phyloP scores from a whole-genome alignment of 2,797 vertebrate genomes.

The Cyprinella venusta region DNA sequence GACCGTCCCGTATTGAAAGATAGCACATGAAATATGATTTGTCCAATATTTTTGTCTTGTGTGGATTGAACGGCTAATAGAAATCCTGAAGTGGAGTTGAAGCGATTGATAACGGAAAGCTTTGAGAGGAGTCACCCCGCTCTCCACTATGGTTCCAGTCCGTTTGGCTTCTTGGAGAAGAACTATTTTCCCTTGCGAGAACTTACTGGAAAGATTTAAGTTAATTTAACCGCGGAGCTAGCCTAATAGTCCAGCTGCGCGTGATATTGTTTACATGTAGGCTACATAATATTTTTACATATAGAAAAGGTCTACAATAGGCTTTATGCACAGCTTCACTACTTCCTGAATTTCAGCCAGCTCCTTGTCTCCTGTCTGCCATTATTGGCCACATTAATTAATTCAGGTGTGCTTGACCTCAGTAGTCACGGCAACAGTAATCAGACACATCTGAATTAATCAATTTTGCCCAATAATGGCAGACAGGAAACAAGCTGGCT shows the following conservation, averaged over 20 bases:
- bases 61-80: not conserved
- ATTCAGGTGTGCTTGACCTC: too few species aligned
- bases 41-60: not conserved
- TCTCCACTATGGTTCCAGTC: not conserved
- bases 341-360: too few species aligned
- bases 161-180: not conserved
- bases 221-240: not conserved
- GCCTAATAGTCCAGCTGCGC: not conserved
- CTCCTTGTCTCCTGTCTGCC: too few species aligned
- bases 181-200: not conserved
- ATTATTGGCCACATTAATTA: too few species aligned
- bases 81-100: not conserved
- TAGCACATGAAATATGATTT: not conserved
- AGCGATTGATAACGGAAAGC: not conserved
- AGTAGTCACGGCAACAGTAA: too few species aligned
- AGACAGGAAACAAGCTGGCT: too few species aligned
- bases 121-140: not conserved
- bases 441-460: too few species aligned
- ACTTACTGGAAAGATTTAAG: not conserved
- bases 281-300: too few species aligned
- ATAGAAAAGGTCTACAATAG: too few species aligned
- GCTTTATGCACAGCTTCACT: too few species aligned
- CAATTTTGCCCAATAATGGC: too few species aligned
- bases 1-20: too few species aligned
- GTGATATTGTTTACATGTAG: not conserved